Base-by-base conservation (phyloP, 2,797 vertebrate species). In the Enteromius thamalakanensis region DNA sequence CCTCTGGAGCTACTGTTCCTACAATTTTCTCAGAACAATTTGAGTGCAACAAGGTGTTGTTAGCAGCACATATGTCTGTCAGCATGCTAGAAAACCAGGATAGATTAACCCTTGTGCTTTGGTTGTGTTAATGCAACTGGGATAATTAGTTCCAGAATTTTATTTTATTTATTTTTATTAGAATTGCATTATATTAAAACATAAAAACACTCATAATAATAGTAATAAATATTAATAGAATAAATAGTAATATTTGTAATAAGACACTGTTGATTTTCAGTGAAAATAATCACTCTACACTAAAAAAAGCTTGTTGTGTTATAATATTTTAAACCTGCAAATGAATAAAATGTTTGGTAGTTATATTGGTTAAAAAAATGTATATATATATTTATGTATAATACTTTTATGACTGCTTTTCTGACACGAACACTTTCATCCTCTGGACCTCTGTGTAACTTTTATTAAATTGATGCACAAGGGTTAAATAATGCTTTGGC, bases 401-500 rank as follows among this genome's bases (percentile, higher is more conserved):
- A 62, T 29, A 62, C 5, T 62, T 62, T 15, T 62, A 29, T 29
- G 23, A 14, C 0, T 0, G 23, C 53, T 29, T 62, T 29, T 62
- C 2, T 15, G 26, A 32, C 60, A 62, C 26, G 7, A 17, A 64
- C 2, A 32, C 29, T 8, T 17, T 32, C 29, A 32, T 64, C 14
- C 15, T 32, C 60, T 32, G 60, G 60, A 32, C 60, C 62, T 17
- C 60, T 17, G 60, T 32, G 60, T 8, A 64, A 64, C 60, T 32
- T 64, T 17, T 17, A 17, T 64, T 64, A 64, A 64, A 64, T 64
- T 32, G 26, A 64, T 17, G 14, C 15, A 64, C 29, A 64, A 32
- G 60, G n/a, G 47, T 70, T 42, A 55, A 83, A 83, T 84, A 80
- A 84, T 37, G 78, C 78, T 23, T 47, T 51, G 42, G 26, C 75